Conservation (phyloP, 2,797 vertebrate species). For the Peromyscus eremicus region DNA sequence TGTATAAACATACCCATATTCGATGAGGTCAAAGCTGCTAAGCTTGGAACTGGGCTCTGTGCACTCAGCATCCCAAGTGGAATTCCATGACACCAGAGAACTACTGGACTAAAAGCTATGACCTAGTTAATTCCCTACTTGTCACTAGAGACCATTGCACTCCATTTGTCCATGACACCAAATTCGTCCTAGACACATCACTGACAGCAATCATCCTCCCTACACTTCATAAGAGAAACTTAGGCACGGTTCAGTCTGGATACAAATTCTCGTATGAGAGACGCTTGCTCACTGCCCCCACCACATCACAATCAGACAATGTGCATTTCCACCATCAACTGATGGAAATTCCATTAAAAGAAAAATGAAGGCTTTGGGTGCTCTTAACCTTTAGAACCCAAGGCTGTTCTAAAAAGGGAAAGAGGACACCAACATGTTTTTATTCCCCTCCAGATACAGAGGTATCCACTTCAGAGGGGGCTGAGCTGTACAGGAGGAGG, state of each 20-base stretch:
- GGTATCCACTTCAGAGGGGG: not conserved
- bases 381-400: conserved; percentile 9
- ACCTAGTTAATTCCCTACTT: conserved; percentile 66
- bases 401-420: not conserved
- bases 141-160: conserved; percentile 65
- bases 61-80: not conserved
- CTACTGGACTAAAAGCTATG: conserved; percentile 28
- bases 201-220: conserved; percentile 35
- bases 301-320: not conserved
- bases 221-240: conserved; percentile 48
- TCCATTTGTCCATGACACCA: conserved; percentile 72
- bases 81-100: conserved; percentile 45
- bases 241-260: conserved; percentile 46
- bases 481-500: not conserved
- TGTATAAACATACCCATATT: not conserved
- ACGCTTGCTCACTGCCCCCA: not conserved
- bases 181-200: conserved; percentile 65
- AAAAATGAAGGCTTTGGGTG: not conserved
- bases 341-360: conserved; percentile 1
- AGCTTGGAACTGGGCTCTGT: not conserved
- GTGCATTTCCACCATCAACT: not conserved
- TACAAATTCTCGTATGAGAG: conserved; percentile 57
- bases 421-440: not conserved
- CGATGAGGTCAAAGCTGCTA: conserved; percentile 3
- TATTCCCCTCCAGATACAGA: not conserved